Conservation (phyloP, 37 sponge, comb jelly and placozoan species). For the Theonella swinhoei region DNA sequence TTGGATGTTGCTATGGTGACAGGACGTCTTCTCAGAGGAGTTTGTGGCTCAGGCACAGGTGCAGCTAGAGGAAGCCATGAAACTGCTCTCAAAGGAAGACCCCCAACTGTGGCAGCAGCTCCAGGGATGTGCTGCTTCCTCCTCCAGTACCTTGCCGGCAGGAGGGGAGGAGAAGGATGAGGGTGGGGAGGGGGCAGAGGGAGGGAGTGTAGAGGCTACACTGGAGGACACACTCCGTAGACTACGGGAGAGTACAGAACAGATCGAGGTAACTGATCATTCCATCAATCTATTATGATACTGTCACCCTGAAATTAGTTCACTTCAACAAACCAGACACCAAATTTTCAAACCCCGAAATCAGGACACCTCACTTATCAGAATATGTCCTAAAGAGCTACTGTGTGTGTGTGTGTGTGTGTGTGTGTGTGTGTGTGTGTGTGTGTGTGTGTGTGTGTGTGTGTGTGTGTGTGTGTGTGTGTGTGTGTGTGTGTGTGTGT, state of each 20-base stretch:
- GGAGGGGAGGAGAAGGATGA: constrained; percentile 12
- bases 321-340: no score
- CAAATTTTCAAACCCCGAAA: no score
- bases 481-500: no score
- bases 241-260: constrained; percentile 27
- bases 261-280: constrained; percentile 19
- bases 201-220: constrained; percentile 22
- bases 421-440: no score
- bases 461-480: no score
- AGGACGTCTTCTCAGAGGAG: constrained; percentile 24
- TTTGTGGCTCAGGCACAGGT: constrained; percentile 54
- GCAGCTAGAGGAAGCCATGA: constrained; percentile 57
- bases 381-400: no score
- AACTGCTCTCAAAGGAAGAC: constrained; percentile 46
- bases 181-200: not conserved
- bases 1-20: no score
- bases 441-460: no score
- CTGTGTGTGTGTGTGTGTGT: no score
- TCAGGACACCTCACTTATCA: no score
- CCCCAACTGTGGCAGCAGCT: constrained; percentile 80
- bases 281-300: no score
- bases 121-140: constrained; percentile 7
- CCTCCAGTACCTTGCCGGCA: not conserved
- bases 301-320: no score
- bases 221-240: constrained; percentile 61